Evolutionary conservation across 2,797 vertebrate species (phyloP).

Genomic region (Anomalospiza imberbis): DNA sequence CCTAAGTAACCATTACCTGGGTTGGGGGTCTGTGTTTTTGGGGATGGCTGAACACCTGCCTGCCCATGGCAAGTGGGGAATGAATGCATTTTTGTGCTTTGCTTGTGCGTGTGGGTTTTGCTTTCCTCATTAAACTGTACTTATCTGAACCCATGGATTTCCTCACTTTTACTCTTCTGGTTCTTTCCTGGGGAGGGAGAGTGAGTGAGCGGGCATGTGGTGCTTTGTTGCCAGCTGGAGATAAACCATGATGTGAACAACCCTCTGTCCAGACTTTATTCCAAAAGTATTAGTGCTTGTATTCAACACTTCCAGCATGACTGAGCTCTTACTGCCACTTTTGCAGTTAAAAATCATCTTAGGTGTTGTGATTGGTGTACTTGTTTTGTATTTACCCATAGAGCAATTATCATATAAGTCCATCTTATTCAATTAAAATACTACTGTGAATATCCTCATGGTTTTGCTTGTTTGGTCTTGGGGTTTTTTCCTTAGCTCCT

Average conservation of each 20-base stretch:
- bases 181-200: neutral
- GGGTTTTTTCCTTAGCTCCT: neutral
- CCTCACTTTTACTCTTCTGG: neutral
- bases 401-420: neutral
- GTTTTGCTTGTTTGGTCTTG: neutral
- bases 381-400: neutral
- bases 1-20: neutral
- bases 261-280: neutral
- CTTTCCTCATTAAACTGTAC: neutral
- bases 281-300: neutral
- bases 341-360: neutral
- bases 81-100: neutral
- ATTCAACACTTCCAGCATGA: neutral
- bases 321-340: neutral
- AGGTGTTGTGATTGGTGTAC: neutral
- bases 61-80: fast-evolving
- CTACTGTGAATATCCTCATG: neutral
- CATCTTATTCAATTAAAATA: neutral
- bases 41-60: neutral
- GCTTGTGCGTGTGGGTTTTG: fast-evolving
- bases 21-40: too few species aligned
- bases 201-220: fast-evolving
- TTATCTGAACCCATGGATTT: neutral
- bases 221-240: neutral
- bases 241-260: fast-evolving